Evolutionary conservation across 2,888 invertebrate genomes (phyloP).

Genomic region (Darwinula stevensoni): DNA sequence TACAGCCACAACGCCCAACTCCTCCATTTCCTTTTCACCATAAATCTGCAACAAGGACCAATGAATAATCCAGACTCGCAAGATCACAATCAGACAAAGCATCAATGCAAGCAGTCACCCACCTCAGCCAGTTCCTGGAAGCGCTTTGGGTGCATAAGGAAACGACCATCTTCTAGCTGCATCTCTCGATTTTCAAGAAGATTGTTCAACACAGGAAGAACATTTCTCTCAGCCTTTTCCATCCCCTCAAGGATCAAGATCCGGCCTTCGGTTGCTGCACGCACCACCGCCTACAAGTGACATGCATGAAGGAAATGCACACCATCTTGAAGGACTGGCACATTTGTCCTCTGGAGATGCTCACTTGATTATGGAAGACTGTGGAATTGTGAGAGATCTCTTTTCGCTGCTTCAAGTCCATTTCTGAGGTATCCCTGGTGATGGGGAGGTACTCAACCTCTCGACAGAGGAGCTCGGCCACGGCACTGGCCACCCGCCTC

Average conservation of each 20-base stretch:
- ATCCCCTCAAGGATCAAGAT: slow-evolving; percentile 77
- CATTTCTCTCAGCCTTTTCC: slow-evolving; percentile 90
- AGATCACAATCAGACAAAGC: background rate
- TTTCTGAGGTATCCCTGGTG: slow-evolving; percentile 84
- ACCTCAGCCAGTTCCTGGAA: slow-evolving; percentile 69
- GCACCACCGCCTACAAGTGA: slow-evolving; percentile 59
- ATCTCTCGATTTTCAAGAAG: slow-evolving; percentile 87
- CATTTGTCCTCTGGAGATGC: too few species aligned
- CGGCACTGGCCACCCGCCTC: slow-evolving; percentile 49
- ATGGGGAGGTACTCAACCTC: slow-evolving; percentile 80
- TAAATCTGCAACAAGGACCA: background rate
- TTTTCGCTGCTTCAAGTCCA: slow-evolving; percentile 68
- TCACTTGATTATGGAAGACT: background rate
- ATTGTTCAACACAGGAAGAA: slow-evolving; percentile 81
- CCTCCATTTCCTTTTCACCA: background rate
- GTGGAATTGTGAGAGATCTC: background rate
- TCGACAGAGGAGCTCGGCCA: slow-evolving; percentile 52
- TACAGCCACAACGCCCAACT: slow-evolving; percentile 36
- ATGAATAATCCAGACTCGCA: slow-evolving; percentile 4
- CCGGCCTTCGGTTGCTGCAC: slow-evolving; percentile 48
- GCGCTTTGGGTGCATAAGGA: slow-evolving; percentile 56
- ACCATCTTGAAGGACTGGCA: too few species aligned
- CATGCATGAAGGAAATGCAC: too few species aligned
- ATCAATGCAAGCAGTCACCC: too few species aligned
- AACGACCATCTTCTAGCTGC: slow-evolving; percentile 88